Percentiles rank a stretch among this genome's conserved stretches.
phyloP scores from a whole-genome alignment of 2,888 invertebrate species.

The Panzeria rudis region DNA sequence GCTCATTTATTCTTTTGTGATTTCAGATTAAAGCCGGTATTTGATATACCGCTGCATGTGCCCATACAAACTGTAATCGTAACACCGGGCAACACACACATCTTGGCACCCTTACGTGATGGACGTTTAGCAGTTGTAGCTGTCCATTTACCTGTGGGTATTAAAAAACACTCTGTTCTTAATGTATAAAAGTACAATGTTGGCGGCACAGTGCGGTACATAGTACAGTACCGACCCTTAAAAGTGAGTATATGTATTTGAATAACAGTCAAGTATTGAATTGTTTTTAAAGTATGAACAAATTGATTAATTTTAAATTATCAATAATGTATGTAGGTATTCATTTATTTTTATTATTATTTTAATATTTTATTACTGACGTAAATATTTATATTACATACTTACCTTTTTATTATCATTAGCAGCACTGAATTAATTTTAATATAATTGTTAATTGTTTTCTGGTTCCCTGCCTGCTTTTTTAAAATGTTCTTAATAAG shows the following conservation, averaged over 20 bases:
- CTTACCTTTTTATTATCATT: not conserved
- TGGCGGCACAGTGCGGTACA: not conserved
- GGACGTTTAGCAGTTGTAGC: conserved; percentile 85
- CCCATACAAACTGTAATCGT: conserved; percentile 85
- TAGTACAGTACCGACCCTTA: not conserved
- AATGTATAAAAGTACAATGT: conserved; percentile 78
- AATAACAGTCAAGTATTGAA: conserved; percentile 29
- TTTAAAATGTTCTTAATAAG: not conserved
- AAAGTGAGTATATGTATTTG: not conserved
- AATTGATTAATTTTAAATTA: conserved; percentile 31
- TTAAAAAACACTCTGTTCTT: conserved; percentile 83
- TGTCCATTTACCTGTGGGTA: conserved; percentile 81
- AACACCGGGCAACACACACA: conserved; percentile 85
- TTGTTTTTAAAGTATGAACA: conserved; percentile 6
- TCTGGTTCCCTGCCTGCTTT: not conserved
- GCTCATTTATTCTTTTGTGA: conserved; percentile 47
- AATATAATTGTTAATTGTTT: not conserved
- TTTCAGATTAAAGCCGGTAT: conserved; percentile 84
- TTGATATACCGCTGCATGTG: conserved; percentile 85
- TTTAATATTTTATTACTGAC: not conserved
- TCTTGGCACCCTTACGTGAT: conserved; percentile 86
- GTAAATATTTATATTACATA: not conserved
- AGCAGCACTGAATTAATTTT: not conserved
- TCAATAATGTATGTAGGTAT: not conserved
- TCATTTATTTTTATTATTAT: not conserved